Evolutionary conservation across 2,113 vertebrate genomes (phyloP).

Genomic region (western clawed frog (Xenopus tropicalis)): UCB_Xtro_10.0 CM004448.2:60089501-60090000

Average conservation of each 20-base stretch:
- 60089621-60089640: no score
- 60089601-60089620: no score
- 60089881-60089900: conserved; percentile 95
- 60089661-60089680: no score
- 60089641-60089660: no score
- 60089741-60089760: conserved; percentile 91
- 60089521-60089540: no score
- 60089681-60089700: background rate
- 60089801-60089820: conserved; percentile 96
- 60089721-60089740: conserved; percentile 66
- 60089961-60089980: background rate
- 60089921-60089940: conserved; percentile 23
- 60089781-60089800: conserved; percentile 97
- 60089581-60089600: no score
- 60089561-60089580: no score
- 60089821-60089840: conserved; percentile 94
- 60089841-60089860: conserved; percentile 90
- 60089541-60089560: no score
- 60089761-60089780: conserved; percentile 96
- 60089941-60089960: conserved; percentile 12
- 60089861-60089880: conserved; percentile 93
- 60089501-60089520: no score
- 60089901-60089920: conserved; percentile 56
- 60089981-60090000: background rate
- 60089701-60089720: background rate